phyloP scores from a whole-genome alignment of 1,140 invertebrate species.

The Trichonephila clavipes region DNA sequence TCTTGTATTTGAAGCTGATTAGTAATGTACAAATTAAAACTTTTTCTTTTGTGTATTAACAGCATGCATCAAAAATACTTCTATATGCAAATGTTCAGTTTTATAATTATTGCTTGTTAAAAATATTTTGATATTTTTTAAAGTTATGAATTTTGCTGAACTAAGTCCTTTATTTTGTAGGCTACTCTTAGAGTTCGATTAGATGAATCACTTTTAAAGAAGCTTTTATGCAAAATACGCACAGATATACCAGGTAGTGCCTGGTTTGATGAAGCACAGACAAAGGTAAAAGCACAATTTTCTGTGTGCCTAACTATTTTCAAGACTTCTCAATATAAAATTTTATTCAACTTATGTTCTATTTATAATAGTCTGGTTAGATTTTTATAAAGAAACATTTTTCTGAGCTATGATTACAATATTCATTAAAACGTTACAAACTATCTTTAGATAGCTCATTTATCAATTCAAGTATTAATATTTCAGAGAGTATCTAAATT shows the following conservation, averaged over 20 bases:
- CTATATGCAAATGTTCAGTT: background rate
- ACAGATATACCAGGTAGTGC: constrained; percentile 84
- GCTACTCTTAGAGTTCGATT: constrained; percentile 86
- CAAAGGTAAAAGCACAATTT: constrained; percentile 79
- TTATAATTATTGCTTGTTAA: background rate
- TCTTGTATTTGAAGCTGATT: background rate
- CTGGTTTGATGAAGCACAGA: constrained; percentile 93
- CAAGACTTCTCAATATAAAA: no score
- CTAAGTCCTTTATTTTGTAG: constrained; percentile 79
- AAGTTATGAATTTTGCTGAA: background rate
- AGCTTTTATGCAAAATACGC: constrained; percentile 85
- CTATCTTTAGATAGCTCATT: no score
- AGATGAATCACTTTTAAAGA: constrained; percentile 85
- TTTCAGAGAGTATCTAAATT: no score
- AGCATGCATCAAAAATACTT: background rate
- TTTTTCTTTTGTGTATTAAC: no score
- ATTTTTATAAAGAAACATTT: no score
- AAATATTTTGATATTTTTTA: background rate
- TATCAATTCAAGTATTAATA: no score
- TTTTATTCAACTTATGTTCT: no score
- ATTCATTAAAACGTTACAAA: no score
- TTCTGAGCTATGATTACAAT: no score
- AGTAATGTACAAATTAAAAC: background rate
- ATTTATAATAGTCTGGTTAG: no score
- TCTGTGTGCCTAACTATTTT: no score